Evolutionary conservation across 2,888 invertebrate genomes (phyloP).

Genomic region (Ptychoptera contaminata): DNA sequence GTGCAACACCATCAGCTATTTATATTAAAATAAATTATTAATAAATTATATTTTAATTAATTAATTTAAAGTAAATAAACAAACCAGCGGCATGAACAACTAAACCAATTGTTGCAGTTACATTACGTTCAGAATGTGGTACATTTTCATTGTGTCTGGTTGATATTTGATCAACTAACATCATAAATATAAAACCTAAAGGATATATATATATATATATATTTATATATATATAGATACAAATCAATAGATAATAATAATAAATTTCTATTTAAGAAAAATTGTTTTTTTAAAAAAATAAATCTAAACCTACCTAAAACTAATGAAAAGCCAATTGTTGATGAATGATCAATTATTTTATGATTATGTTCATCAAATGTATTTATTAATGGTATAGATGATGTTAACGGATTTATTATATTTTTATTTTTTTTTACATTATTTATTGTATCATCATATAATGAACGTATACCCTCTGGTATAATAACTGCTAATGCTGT

Average conservation of each 20-base stretch:
- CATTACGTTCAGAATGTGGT: slow-evolving; percentile 49
- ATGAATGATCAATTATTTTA: slow-evolving; percentile 21
- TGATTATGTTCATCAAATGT: slow-evolving; percentile 38
- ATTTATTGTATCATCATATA: slow-evolving; percentile 44
- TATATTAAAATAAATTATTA: slow-evolving; percentile 8
- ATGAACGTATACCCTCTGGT: slow-evolving; percentile 89
- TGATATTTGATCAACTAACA: slow-evolving; percentile 78
- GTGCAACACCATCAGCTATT: slow-evolving; percentile 85
- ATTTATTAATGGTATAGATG: slow-evolving; percentile 19
- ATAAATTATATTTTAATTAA: slow-evolving; percentile 2
- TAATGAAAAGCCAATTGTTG: slow-evolving; percentile 72
- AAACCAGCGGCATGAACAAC: slow-evolving; percentile 93
- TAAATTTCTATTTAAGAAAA: too few species aligned
- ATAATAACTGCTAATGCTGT: slow-evolving; percentile 96
- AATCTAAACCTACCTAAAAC: slow-evolving; percentile 72
- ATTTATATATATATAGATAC: too few species aligned
- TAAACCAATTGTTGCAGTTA: slow-evolving; percentile 90
- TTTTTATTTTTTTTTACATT: slow-evolving; percentile 7
- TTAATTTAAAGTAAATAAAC: slow-evolving; percentile 7
- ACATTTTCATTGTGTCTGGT: slow-evolving; percentile 40
- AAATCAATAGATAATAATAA: too few species aligned
- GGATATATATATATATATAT: too few species aligned
- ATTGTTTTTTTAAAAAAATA: too few species aligned
- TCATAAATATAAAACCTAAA: slow-evolving; percentile 88
- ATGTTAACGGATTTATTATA: neutral